phyloP scores from a whole-genome alignment of 2,888 invertebrate species.

The Scaeva pyrastri region DNA sequence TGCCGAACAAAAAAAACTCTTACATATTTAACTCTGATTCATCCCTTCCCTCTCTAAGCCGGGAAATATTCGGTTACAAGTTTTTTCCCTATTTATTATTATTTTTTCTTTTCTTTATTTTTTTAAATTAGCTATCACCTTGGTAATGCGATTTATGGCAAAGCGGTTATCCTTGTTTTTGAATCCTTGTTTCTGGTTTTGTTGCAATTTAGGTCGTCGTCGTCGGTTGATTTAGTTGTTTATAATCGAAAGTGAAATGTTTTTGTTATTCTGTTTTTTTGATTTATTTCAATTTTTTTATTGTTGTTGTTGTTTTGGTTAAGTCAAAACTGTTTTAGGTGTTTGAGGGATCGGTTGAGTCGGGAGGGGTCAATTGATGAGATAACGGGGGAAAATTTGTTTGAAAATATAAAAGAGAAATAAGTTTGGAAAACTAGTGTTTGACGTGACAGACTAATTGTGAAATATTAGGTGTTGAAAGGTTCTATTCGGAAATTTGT shows the following conservation, averaged over 20 bases:
- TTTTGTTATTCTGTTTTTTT: slow-evolving; percentile 49
- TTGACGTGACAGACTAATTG: background rate
- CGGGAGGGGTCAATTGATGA: background rate
- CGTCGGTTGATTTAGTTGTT: slow-evolving; percentile 28
- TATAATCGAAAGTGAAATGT: slow-evolving; percentile 67
- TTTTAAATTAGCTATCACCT: slow-evolving; percentile 71
- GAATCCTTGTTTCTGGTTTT: slow-evolving; percentile 32
- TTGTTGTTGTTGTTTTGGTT: background rate
- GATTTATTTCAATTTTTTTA: slow-evolving; percentile 8
- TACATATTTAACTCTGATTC: slow-evolving; percentile 36
- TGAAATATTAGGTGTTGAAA: background rate
- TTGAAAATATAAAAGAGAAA: background rate
- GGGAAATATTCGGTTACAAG: slow-evolving; percentile 58
- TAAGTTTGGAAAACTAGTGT: background rate
- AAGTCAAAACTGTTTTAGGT: slow-evolving; percentile 9
- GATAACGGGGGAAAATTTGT: background rate
- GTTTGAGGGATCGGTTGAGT: slow-evolving; percentile 2
- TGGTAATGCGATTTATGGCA: slow-evolving; percentile 73
- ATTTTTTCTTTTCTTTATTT: background rate
- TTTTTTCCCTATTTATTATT: slow-evolving; percentile 36
- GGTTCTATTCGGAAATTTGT: background rate
- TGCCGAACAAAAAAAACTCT: background rate
- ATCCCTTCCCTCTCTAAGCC: slow-evolving; percentile 33
- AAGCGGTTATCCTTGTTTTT: slow-evolving; percentile 64
- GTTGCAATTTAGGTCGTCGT: slow-evolving; percentile 33